Evolutionary conservation across 2,797 vertebrate genomes (phyloP), one percentile per base, ranked within the genome.

Genomic region (Coregonus sp.): DNA sequence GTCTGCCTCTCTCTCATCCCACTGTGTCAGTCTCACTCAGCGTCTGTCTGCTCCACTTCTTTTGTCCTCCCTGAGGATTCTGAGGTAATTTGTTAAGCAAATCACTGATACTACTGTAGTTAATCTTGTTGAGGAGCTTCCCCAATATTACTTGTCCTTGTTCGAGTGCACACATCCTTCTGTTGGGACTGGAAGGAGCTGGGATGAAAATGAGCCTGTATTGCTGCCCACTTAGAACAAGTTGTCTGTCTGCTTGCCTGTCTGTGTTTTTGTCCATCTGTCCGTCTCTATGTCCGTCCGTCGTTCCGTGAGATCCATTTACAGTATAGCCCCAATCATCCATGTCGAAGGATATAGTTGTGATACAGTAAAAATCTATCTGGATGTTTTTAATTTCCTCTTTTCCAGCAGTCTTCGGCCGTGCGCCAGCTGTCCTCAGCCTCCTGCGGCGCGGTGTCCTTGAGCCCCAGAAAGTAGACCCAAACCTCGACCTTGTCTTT

Each of bases 391-490:
- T 81, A 73, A 73, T 88, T 85, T 86, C 79, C 79, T 73, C 25
- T 83, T 81, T 82, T 63, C 79, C 72, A 29, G 78, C 73, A 72
- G 20, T 40, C 79, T 65, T 63, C 5, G 90, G 87, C 89, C 82
- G 3, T 14, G 4, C 74, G 31, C 79, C 90, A 90, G 81, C 82
- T 86, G 85, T 90, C 87, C 85, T 86, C 80, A 80, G 75, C 81
- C 81, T 85, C 84, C 85, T 78, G 65, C 88, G 87, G 87, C 77
- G 87, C 88, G 88, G 90, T 90, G 89, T 91, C 92, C 90, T 90
- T 92, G 89, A 91, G 84, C 86, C 78, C 73, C 25, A 73, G 78
- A 86, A 84, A 79, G 75, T 77, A 80, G 86, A 81, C 78, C 81
- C 75, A 89, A 88, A 90, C 87, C 91, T 88, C 90, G 88, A 90